Percentiles rank a stretch among this genome's conserved stretches.
Evolutionary conservation across 2,113 vertebrate species (phyloP).

Genomic region (Picathartes gymnocephalus): DNA sequence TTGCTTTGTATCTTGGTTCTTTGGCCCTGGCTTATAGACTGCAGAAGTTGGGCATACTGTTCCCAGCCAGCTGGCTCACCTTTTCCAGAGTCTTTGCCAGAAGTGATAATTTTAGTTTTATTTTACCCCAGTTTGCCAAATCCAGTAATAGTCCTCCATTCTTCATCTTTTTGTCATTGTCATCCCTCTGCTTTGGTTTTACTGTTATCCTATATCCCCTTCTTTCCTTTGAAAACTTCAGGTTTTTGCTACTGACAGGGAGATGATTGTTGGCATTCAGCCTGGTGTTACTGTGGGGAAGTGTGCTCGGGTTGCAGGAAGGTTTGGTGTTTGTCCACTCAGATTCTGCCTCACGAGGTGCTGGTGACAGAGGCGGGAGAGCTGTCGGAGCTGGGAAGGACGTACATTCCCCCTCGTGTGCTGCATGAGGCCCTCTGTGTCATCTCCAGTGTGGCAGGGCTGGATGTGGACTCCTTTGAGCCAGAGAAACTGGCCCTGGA

Average conservation of each 20-base stretch:
- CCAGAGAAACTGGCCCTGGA: conserved; percentile 86
- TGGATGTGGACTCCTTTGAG: conserved; percentile 76
- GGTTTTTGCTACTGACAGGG: not conserved
- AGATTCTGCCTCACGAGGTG: conserved; percentile 84
- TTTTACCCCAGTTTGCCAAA: not conserved
- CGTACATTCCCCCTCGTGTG: conserved; percentile 78
- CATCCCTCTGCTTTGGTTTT: not conserved
- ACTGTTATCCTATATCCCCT: not conserved
- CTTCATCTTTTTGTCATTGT: not conserved
- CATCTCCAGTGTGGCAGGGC: conserved; percentile 79
- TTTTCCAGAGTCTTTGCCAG: not conserved
- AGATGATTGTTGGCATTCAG: not conserved
- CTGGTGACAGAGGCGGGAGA: conserved; percentile 85
- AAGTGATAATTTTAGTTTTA: not conserved
- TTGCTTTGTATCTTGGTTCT: not conserved
- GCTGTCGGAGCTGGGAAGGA: conserved; percentile 81
- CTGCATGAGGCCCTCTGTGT: conserved; percentile 84
- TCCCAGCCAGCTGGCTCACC: not conserved
- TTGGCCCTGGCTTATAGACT: not conserved
- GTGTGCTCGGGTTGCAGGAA: not conserved
- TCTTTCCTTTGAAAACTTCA: not conserved
- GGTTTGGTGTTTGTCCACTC: not conserved
- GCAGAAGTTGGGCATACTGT: not conserved
- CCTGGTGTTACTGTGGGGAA: not conserved
- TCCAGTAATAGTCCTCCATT: not conserved